Conservation (phyloP, 1,140 invertebrate genomes). For the Danaus plexippus region DNA sequence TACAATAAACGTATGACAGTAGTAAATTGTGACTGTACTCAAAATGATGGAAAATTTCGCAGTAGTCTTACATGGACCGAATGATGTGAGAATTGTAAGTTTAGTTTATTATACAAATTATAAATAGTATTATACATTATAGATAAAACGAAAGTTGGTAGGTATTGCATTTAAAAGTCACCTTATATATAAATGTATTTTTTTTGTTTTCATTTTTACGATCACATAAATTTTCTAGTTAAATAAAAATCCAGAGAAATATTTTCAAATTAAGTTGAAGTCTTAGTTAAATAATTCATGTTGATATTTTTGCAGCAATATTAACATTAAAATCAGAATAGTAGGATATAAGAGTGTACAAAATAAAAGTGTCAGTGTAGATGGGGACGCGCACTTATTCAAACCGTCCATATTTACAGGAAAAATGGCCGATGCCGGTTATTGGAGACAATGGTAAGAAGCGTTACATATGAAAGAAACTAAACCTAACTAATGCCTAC, state of each 20-base stretch:
- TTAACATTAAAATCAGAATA: constrained; percentile 1
- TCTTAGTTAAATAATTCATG: too few relatives aligned
- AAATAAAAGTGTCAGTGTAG: too few relatives aligned
- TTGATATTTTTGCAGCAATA: too few relatives aligned
- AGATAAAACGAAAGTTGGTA: not conserved
- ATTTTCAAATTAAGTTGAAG: too few relatives aligned
- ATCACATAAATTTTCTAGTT: too few relatives aligned
- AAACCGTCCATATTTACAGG: constrained; percentile 22
- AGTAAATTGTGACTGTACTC: not conserved
- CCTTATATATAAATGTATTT: too few relatives aligned
- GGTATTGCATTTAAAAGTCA: not conserved
- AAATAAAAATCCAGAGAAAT: too few relatives aligned
- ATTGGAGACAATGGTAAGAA: constrained; percentile 30
- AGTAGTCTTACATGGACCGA: constrained; percentile 28
- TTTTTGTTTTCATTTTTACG: too few relatives aligned
- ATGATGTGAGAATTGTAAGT: constrained; percentile 34
- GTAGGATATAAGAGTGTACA: constrained; percentile 4
- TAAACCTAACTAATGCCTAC: too few relatives aligned
- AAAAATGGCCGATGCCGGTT: constrained; percentile 32
- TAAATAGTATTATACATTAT: constrained; percentile 3
- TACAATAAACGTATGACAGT: too few relatives aligned
- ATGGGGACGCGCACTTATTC: too few relatives aligned
- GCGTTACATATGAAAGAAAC: too few relatives aligned
- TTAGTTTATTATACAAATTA: not conserved
- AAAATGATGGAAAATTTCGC: constrained; percentile 26